A percentile compares a stretch with the other conserved stretches of the same genome.
Conservation (phyloP, 2,113 vertebrate species). For the Dermatemys mawii region DNA sequence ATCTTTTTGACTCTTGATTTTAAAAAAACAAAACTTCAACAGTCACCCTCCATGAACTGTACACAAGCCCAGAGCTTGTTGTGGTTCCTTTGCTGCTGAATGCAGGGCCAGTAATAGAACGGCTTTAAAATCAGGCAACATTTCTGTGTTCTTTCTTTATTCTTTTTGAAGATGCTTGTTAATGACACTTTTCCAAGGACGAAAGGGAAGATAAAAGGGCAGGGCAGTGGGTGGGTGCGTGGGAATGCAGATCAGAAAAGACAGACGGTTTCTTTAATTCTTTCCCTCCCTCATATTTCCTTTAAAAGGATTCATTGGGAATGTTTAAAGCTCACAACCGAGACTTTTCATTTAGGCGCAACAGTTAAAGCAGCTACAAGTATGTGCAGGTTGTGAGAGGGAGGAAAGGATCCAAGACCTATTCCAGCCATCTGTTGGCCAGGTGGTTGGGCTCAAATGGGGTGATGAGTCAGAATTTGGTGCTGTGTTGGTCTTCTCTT, state of each 20-base stretch:
- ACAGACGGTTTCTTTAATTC: conserved; percentile 44
- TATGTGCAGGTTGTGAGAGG: neutral
- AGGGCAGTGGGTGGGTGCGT: conserved; percentile 20
- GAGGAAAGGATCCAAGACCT: neutral
- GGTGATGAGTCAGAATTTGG: neutral
- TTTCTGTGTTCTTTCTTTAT: neutral
- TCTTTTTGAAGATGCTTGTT: conserved; percentile 59
- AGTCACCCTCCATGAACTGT: neutral
- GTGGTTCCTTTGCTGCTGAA: neutral
- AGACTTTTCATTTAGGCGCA: conserved; percentile 54
- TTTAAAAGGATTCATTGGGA: neutral
- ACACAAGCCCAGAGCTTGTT: neutral
- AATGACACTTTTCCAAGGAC: conserved; percentile 35
- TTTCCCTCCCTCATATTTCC: conserved; percentile 59
- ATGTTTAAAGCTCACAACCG: neutral
- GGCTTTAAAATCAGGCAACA: neutral
- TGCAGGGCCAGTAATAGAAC: neutral
- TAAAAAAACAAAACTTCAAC: too few species aligned
- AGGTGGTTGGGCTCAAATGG: neutral
- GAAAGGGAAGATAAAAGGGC: conserved; percentile 23
- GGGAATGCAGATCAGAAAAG: conserved; percentile 39
- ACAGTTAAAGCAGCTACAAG: conserved; percentile 48
- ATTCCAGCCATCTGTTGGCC: neutral
- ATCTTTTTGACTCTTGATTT: neutral
- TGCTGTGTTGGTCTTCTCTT: neutral